A percentile compares a stretch with the other conserved stretches of the same genome.
phyloP scores from a whole-genome alignment of 1,140 invertebrate genomes.

The Drosophila nigrodunni region DNA sequence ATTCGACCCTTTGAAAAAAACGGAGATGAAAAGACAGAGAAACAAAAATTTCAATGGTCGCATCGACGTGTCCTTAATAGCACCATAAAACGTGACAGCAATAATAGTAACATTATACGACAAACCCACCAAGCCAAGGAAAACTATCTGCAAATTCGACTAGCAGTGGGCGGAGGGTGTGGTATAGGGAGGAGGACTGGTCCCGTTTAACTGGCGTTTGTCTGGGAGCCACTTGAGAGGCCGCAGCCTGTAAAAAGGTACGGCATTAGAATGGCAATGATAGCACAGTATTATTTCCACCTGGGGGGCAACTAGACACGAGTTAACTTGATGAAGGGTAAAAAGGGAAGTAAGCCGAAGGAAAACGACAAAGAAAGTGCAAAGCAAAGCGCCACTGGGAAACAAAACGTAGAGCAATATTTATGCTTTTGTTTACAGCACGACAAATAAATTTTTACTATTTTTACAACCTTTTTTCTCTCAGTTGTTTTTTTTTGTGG shows the following conservation, averaged over 20 bases:
- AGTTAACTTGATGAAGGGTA: constrained; percentile 9
- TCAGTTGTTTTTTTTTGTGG: too few species aligned
- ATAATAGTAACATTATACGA: constrained; percentile 54
- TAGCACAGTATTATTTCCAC: constrained; percentile 71
- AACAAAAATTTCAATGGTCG: constrained; percentile 58
- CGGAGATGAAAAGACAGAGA: constrained; percentile 10
- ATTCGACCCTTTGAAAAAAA: constrained; percentile 3
- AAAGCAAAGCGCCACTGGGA: constrained; percentile 38
- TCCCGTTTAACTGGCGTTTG: neutral
- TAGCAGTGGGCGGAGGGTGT: too few species aligned
- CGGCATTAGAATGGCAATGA: constrained; percentile 61
- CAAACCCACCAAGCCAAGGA: constrained; percentile 30
- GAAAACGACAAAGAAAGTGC: constrained; percentile 36
- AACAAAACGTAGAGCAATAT: constrained; percentile 31
- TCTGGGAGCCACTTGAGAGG: constrained; percentile 26
- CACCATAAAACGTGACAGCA: constrained; percentile 64
- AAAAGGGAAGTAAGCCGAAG: neutral
- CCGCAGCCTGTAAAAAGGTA: constrained; percentile 25
- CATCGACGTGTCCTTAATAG: constrained; percentile 67
- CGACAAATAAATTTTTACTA: constrained; percentile 62
- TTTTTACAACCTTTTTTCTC: constrained; percentile 42
- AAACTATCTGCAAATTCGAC: constrained; percentile 23
- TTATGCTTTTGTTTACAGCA: constrained; percentile 67
- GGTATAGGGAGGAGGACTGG: neutral
- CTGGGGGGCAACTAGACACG: constrained; percentile 60